Evolutionary conservation across 2,797 vertebrate species (phyloP).

Genomic region (Trematomus bernacchii): DNA sequence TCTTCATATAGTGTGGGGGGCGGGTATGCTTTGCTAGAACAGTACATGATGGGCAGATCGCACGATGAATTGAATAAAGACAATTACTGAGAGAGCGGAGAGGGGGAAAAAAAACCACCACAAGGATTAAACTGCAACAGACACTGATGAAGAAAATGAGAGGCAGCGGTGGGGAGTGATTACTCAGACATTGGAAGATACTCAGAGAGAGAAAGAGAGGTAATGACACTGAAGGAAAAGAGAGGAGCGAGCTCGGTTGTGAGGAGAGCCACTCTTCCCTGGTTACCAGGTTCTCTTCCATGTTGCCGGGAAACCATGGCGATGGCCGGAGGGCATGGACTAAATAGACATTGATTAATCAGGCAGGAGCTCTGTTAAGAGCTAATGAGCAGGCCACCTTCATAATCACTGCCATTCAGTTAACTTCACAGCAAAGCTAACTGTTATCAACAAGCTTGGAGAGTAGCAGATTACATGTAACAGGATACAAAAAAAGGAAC

Average conservation of each 20-base stretch:
- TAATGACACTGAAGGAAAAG: not conserved
- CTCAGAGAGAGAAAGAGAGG: conserved; percentile 5
- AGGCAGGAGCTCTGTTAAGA: conserved; percentile 56
- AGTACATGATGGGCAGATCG: conserved; percentile 8
- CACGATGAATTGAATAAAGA: conserved; percentile 38
- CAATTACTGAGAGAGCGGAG: conserved; percentile 37
- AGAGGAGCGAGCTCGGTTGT: conserved; percentile 1
- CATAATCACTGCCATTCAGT: conserved; percentile 48
- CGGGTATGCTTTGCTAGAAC: conserved; percentile 23
- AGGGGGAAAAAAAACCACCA: not conserved
- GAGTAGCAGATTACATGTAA: too few species aligned
- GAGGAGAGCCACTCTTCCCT: conserved; percentile 1
- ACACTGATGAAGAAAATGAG: not conserved
- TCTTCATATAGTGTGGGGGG: conserved; percentile 8
- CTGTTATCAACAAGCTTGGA: too few species aligned
- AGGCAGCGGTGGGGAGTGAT: conserved; percentile 13
- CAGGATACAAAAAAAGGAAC: too few species aligned
- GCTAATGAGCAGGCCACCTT: conserved; percentile 53
- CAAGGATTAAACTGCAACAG: not conserved
- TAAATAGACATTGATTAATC: conserved; percentile 72
- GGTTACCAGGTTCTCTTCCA: conserved; percentile 48
- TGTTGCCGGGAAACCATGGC: conserved; percentile 62
- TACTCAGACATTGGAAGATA: conserved; percentile 8
- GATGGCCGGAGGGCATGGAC: conserved; percentile 37
- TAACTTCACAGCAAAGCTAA: conserved; percentile 23